Percentiles rank a stretch among this genome's conserved stretches.
Evolutionary conservation across 2,888 invertebrate genomes (phyloP).

Genomic region (Craniophora ligustri): DNA sequence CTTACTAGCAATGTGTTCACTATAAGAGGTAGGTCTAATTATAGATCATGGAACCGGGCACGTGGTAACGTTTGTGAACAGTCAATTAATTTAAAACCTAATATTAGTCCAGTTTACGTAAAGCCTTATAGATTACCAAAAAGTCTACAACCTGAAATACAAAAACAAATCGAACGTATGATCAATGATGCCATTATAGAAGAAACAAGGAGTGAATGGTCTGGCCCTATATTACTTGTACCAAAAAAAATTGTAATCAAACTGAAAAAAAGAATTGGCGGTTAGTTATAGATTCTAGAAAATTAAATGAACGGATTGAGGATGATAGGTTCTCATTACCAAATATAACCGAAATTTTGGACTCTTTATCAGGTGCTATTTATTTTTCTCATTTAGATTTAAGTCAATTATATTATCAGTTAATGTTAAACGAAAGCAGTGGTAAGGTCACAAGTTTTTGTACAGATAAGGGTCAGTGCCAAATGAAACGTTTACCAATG

Average conservation of each 20-base stretch:
- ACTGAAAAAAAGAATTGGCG: not conserved
- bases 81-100: not conserved
- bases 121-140: not conserved
- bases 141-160: not conserved
- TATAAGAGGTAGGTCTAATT: not conserved
- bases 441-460: not conserved
- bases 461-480: not conserved
- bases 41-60: no score
- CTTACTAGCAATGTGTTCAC: not conserved
- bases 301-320: not conserved
- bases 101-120: not conserved
- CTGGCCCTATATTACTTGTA: not conserved
- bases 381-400: not conserved
- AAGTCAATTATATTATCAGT: not conserved
- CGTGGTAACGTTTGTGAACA: slow-evolving; percentile 49
- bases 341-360: no score
- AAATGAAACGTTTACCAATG: not conserved
- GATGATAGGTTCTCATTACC: not conserved
- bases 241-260: not conserved
- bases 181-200: not conserved
- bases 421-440: not conserved
- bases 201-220: not conserved
- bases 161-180: not conserved
- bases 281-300: not conserved
- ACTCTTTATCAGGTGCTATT: not conserved